Base-by-base conservation (phyloP, 1,140 invertebrate genomes). In the Drosophila murphyi region DNA sequence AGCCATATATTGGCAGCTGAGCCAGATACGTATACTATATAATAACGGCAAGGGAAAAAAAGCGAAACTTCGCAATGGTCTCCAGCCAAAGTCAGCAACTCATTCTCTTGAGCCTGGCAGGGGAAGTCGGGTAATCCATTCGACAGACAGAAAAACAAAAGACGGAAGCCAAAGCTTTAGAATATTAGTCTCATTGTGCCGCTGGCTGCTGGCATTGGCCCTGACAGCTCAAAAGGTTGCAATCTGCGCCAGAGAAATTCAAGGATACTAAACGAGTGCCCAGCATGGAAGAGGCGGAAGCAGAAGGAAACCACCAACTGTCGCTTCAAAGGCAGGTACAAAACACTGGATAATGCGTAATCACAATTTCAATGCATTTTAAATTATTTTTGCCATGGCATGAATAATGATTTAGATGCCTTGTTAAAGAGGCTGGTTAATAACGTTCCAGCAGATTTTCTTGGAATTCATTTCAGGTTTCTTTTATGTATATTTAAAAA, bases 201-300 rank as follows among this genome's bases (percentile, higher is more conserved):
- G 47, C 57, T 77, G 73, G 51, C 69, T 68, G 63, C 12, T 78
- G 80, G 72, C 72, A 79, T 76, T 82, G 81, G 80, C 76, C 63
- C 67, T 76, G 72, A 57, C 76, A 60, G 56, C 43, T 57, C 51
- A 45, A 56, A 61, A 74, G 56, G 52, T 34, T 59, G 55, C 37
- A 5, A 3, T 35, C 32, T 52, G 35, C 32, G 50, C 41, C 34
- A 41, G 6, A 59, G 50, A 50, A 68, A 67, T 59, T 78, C 76
- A 78, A 78, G 72, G 72, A 64, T 73, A 56, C 3, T 3, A 43
- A 43, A n/a, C 10, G 10, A 43, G 10, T 43, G 39, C 10, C 39
- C 10, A 43, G 10, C n/a, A 43, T n/a, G n/a, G 39, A 0, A n/a
- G 10, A n/a, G 39, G n/a, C 10, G 39, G 10, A 43, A 43, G 10